Evolutionary conservation across 2,797 vertebrate genomes (phyloP), one percentile per base, ranked within the genome.

Genomic region (Amniataba percoides): DNA sequence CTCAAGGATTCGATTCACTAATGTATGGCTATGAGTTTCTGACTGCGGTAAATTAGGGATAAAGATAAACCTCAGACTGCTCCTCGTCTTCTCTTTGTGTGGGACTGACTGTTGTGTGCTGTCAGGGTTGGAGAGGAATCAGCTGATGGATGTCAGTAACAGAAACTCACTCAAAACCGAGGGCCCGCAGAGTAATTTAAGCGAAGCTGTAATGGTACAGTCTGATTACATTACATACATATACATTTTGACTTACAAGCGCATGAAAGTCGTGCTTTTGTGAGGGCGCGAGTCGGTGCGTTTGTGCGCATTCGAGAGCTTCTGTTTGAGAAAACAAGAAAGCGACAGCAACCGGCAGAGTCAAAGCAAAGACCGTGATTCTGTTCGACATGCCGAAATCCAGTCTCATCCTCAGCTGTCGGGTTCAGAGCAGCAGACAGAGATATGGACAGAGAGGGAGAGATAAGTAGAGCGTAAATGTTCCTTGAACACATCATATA

Each of bases 381-480:
- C 45, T 77, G 82, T 82, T 69, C 82, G 88, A 87, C 80, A 12
- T 61, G 63, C 68, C 61, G 74, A 81, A 67, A 86, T 82, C 81
- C 70, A 73, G 61, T 36, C 75, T 78, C 78, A 72, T 89, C 83
- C 83, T 69, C 70, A 10, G 80, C 85, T 78, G 85, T 80, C 83
- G 85, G 81, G 48, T 45, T 62, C 56, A 77, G 79, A 74, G 82
- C 71, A 70, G 82, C 86, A 80, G 80, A 80, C 72, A 80, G 62
- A 89, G 79, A 87, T 83, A 82, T 19, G 80, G 83, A 85, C 61
- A 23, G 72, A 84, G 78, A 52, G 74, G 68, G 3, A 39, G 40
- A 86, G 87, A 89, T 85, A 88, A 92, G 84, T 87, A 63, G 79
- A 89, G 84, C 73, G 57, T 85, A 86, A 89, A 88, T 74, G 86